phyloP scores from a whole-genome alignment of 2,888 invertebrate species.

The Chouioia cunea region DNA sequence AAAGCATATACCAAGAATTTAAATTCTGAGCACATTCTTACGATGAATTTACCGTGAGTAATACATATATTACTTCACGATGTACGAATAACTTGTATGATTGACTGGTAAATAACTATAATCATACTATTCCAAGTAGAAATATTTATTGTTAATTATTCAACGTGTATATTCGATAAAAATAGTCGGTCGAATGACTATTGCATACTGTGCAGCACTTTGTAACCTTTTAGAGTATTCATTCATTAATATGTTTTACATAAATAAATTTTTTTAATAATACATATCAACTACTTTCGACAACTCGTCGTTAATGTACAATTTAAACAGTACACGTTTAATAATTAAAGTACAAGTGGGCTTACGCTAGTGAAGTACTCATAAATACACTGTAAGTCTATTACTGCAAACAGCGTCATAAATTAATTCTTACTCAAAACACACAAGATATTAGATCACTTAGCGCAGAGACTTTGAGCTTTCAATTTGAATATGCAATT shows the following conservation, averaged over 20 bases:
- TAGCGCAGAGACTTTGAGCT: conserved; percentile 20
- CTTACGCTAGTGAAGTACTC: conserved; percentile 32
- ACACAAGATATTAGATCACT: conserved; percentile 37
- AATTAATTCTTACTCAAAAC: conserved; percentile 41
- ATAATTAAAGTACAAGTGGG: conserved; percentile 32
- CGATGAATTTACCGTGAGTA: too few relatives aligned
- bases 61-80: too few relatives aligned
- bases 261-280: conserved; percentile 11
- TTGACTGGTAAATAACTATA: too few relatives aligned
- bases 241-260: not conserved
- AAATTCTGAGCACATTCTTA: too few relatives aligned
- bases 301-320: conserved; percentile 20
- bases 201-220: conserved; percentile 18
- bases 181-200: conserved; percentile 27
- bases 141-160: conserved; percentile 45
- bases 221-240: conserved; percentile 23
- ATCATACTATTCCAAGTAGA: conserved; percentile 23
- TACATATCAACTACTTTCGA: not conserved
- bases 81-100: too few relatives aligned
- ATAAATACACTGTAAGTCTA: conserved; percentile 38
- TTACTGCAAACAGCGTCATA: conserved; percentile 42
- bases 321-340: conserved; percentile 17
- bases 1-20: too few relatives aligned
- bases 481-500: too few relatives aligned
- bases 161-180: conserved; percentile 36